Evolutionary conservation across 2,797 vertebrate genomes (phyloP).

Genomic region (Pseudochaenichthys georgianus): DNA sequence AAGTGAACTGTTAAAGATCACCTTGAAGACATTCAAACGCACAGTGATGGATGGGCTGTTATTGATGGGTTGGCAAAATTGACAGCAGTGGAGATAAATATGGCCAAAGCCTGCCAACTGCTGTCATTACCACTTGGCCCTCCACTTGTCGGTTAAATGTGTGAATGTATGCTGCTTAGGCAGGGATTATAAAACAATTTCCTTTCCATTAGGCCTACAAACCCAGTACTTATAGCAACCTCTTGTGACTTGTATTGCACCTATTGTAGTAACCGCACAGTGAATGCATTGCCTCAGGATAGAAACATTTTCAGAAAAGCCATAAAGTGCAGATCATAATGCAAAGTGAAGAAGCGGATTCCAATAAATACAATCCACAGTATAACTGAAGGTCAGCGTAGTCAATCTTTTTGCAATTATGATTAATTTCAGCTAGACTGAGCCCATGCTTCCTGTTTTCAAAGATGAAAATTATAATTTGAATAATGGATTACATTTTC

Average conservation of each 20-base stretch:
- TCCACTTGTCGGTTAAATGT: slow-evolving; percentile 64
- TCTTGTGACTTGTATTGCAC: slow-evolving; percentile 20
- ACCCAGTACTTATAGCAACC: slow-evolving; percentile 33
- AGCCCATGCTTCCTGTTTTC: neutral
- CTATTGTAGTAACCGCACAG: slow-evolving; percentile 1
- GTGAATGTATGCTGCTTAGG: slow-evolving; percentile 70
- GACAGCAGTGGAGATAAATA: slow-evolving; percentile 69
- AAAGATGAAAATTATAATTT: neutral
- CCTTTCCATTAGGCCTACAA: slow-evolving; percentile 59
- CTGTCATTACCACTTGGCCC: slow-evolving; percentile 74
- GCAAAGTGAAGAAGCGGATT: neutral
- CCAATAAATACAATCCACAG: neutral
- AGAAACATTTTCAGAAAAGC: neutral
- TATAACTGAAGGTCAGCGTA: neutral
- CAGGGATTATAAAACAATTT: slow-evolving; percentile 68
- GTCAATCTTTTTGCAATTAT: neutral
- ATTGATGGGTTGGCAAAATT: slow-evolving; percentile 64
- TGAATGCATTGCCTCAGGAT: neutral
- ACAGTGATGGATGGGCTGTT: slow-evolving; percentile 57
- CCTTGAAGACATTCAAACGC: slow-evolving; percentile 68
- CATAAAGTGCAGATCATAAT: neutral
- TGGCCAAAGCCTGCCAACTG: slow-evolving; percentile 63
- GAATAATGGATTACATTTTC: neutral
- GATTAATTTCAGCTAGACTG: neutral
- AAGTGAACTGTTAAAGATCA: slow-evolving; percentile 60